Base-by-base conservation (phyloP, 1,140 invertebrate species). In the Mya arenaria region DNA sequence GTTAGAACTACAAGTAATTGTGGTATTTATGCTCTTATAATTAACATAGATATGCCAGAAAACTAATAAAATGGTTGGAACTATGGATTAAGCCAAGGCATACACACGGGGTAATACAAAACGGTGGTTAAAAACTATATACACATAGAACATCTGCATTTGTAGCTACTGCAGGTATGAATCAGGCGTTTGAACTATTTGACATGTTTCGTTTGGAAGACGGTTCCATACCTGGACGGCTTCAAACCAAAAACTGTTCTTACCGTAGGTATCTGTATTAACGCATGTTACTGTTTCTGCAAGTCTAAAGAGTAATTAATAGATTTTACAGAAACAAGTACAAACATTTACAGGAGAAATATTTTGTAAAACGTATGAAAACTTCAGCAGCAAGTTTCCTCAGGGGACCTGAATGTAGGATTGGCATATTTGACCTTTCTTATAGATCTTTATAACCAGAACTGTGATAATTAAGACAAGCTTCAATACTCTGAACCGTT, bases 141-240 rank as follows among this genome's bases (percentile, higher is more conserved):
- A 34, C 41, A 72, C n/a, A 41, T 71, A 15, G 37, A 1, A 44
- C 69, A 55, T 19, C 4, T 10, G 60, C 52, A 73, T 17, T 13
- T 58, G 1, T 17, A 28, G 15, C 52, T 55, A 34, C 34, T 36
- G 30, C 28, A 73, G 52, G 52, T 56, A 30, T 34, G 55, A 23
- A 73, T 73, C 44, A 73, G 55, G 19, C 71, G n/a, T 30, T 30
- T 34, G 34, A 56, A 73, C 39, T 63, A 4, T 4, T 4, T 4
- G 30, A 3, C 60, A 5, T 19, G 36, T 28, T 37, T 73, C 48
- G 60, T 73, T 73, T 28, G 71, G 71, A 15, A 58, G 71, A 55
- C 52, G 56, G 48, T 73, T 73, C 71, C 28, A 73, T 30, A 73
- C 23, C 52, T n/a, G 52, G 32, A 19, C 48, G 5, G 71, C 52